Evolutionary conservation across 2,888 invertebrate species (phyloP).

Genomic region (Psococerastis gibbosa): DNA sequence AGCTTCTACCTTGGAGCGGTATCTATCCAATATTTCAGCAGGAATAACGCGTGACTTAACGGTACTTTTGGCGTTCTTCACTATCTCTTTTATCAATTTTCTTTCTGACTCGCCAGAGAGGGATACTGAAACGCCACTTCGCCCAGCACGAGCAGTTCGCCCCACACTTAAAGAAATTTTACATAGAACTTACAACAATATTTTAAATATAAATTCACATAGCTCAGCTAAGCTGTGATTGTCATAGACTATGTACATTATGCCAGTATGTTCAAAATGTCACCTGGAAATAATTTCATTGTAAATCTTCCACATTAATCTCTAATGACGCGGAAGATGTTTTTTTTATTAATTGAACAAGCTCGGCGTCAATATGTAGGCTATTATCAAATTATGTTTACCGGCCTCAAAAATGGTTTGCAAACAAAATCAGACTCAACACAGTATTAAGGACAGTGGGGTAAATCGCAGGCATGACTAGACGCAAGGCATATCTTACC

Average conservation of each 20-base stretch:
- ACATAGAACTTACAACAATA: neutral
- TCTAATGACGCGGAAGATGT: too few relatives aligned
- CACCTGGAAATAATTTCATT: neutral
- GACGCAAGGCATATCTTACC: too few relatives aligned
- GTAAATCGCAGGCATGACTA: too few relatives aligned
- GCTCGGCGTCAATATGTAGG: too few relatives aligned
- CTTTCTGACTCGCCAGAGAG: slow-evolving; percentile 88
- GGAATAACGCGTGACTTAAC: slow-evolving; percentile 79
- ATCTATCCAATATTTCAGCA: slow-evolving; percentile 75
- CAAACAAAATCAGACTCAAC: too few relatives aligned
- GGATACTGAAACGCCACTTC: slow-evolving; percentile 84
- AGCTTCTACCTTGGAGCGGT: slow-evolving; percentile 46
- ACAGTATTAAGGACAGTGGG: too few relatives aligned
- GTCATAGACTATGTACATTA: neutral
- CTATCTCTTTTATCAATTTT: slow-evolving; percentile 74
- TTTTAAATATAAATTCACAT: too few relatives aligned
- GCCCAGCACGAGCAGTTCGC: slow-evolving; percentile 87
- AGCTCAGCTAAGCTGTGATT: neutral
- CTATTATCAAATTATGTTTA: too few relatives aligned
- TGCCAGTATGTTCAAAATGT: slow-evolving; percentile 5
- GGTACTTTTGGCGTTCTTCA: slow-evolving; percentile 64
- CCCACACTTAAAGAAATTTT: slow-evolving; percentile 42
- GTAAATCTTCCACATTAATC: neutral
- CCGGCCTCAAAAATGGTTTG: too few relatives aligned
- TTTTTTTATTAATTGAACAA: too few relatives aligned